phyloP scores from a whole-genome alignment of 2,113 vertebrate genomes.

The Caranx ignobilis region DNA sequence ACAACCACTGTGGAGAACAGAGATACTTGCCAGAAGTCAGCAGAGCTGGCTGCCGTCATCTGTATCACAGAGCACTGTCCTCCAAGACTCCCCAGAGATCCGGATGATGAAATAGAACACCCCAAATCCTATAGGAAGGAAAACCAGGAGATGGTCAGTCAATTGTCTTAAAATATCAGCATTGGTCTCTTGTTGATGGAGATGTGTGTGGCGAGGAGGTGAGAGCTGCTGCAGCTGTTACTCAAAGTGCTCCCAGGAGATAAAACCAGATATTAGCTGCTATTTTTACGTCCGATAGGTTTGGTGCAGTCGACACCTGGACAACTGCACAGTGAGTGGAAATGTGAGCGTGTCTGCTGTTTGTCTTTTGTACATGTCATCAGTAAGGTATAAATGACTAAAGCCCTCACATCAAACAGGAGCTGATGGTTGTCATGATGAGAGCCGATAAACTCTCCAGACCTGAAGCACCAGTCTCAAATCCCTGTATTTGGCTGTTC shows the following conservation, averaged over 20 bases:
- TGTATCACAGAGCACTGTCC: not conserved
- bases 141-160: not conserved
- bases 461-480: not conserved
- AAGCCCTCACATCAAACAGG: not conserved
- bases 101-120: not conserved
- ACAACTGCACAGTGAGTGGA: not conserved
- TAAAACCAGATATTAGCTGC: not conserved
- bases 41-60: not conserved
- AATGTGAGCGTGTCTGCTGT: not conserved
- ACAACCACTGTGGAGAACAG: not conserved
- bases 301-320: not conserved
- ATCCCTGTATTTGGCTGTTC: not conserved
- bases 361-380: not conserved
- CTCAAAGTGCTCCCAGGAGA: not conserved
- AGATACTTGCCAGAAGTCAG: not conserved
- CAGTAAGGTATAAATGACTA: not conserved
- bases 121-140: not conserved
- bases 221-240: slow-evolving; percentile 25
- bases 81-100: not conserved
- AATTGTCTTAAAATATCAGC: not conserved
- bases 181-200: not conserved
- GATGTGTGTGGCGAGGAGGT: not conserved
- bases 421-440: not conserved
- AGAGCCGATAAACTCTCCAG: not conserved
- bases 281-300: not conserved